A percentile compares a stretch with the other conserved stretches of the same genome.
These are phyloP conservation scores for Mesoligia furuncula DNA, from an alignment of 2,888 invertebrate genomes.

Conservation along the genomic window DNA sequence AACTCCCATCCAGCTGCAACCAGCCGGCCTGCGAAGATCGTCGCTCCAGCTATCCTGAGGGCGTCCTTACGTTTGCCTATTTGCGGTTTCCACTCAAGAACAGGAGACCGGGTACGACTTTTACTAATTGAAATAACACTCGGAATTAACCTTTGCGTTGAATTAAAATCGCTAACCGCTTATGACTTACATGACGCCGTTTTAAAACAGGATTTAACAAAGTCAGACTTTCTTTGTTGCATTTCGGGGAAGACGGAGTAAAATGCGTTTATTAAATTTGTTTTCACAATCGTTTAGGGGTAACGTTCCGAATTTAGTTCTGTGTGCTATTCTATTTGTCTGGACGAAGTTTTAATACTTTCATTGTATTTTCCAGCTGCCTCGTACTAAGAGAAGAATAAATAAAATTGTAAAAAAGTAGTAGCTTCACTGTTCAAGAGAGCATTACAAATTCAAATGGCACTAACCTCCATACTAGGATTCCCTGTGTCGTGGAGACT, in stretches of 20 bases:
- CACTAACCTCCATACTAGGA: too few relatives aligned
- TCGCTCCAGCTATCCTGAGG: too few relatives aligned
- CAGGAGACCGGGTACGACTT: too few relatives aligned
- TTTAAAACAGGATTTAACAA: slow-evolving; percentile 62
- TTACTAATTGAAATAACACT: too few relatives aligned
- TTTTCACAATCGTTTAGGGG: slow-evolving; percentile 60
- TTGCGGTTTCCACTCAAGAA: too few relatives aligned
- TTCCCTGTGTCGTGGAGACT: too few relatives aligned
- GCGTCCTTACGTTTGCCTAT: too few relatives aligned
- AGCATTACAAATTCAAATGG: background rate
- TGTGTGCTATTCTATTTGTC: slow-evolving; percentile 9
- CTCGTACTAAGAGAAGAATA: background rate
- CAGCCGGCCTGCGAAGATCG: too few relatives aligned
- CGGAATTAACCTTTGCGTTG: background rate
- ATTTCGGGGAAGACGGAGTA: slow-evolving; percentile 55
- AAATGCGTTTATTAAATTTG: slow-evolving; percentile 70
- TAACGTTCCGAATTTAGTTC: slow-evolving; percentile 37
- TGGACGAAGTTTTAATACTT: background rate
- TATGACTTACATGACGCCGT: slow-evolving; percentile 27
- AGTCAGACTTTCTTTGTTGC: slow-evolving; percentile 66
- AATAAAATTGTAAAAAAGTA: background rate
- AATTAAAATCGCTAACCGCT: slow-evolving; percentile 22
- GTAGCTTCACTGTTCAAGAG: background rate
- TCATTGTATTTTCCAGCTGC: background rate
- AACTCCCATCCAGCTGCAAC: too few relatives aligned